Base-by-base conservation (phyloP, 2,888 invertebrate genomes). In the Acleris holmiana region DNA sequence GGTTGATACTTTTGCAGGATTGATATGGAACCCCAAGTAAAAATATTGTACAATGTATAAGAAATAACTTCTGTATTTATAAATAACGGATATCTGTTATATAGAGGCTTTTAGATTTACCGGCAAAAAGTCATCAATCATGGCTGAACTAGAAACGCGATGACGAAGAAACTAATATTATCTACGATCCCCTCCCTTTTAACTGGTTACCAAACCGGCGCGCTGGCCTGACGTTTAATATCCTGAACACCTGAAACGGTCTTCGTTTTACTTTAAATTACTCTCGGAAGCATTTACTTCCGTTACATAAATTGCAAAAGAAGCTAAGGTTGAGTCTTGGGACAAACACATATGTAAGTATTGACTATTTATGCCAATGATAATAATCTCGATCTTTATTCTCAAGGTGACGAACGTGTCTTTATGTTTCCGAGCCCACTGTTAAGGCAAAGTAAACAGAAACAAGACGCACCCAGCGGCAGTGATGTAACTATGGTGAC, bases 51-150 rank as follows among this genome's bases (percentile, higher is more conserved):
- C 10, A 8, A 8, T 18, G 47, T 47, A 18, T n/a, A 17, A 29
- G 18, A 17, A 18, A 29, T 51, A 13, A 23, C 46, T 29, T 29
- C n/a, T 29, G 29, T 49, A n/a, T 13, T 1, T 48, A 2, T 25
- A 2, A 41, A 54, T 35, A 23, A 15, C 48, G 54, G 47, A 55
- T 23, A 41, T 53, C 46, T 13, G 8, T 59, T 29, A 58, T 7
- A 68, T 69, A 71, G 68, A 83, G 73, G 77, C 80, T 82, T 85
- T 80, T 76, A 80, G 73, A 77, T 60, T 69, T 78, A 83, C 81
- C 85, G 85, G 85, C 81, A 78, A 79, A 75, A 74, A 75, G 68
- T 77, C 85, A 89, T 91, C 88, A 86, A 87, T 89, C 89, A 88
- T 77, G 73, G 71, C 75, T 76, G 74, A 73, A 75, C 77, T 75